Conservation (phyloP, 92 coral and sea anemone genomes). For the Actinernus sp. region DNA sequence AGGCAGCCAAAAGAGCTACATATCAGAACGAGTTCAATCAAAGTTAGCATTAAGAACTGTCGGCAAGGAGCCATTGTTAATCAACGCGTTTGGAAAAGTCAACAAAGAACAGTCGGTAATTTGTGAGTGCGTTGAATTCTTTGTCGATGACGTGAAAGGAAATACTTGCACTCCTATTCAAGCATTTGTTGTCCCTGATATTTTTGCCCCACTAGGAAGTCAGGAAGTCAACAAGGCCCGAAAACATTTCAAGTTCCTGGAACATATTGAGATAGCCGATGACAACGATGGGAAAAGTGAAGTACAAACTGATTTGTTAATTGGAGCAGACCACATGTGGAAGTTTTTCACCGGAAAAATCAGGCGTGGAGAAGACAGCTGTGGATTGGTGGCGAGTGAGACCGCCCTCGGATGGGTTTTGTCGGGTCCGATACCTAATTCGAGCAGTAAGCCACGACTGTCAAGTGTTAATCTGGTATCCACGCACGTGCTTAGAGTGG, state of each 20-base stretch:
- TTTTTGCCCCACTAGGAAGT: constrained; percentile 52
- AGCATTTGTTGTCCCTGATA: constrained; percentile 51
- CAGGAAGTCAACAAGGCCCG: constrained; percentile 51
- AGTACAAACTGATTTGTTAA: constrained; percentile 38
- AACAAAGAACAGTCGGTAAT: constrained; percentile 11
- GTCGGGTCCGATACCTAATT: constrained; percentile 48
- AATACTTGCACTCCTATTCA: constrained; percentile 3
- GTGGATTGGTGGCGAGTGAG: constrained; percentile 55
- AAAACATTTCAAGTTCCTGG: constrained; percentile 15
- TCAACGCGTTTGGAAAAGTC: constrained; percentile 51
- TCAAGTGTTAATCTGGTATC: constrained; percentile 60
- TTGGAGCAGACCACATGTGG: constrained; percentile 59
- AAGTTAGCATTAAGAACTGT: constrained; percentile 22
- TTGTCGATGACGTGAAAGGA: constrained; percentile 20
- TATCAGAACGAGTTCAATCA: constrained; percentile 25
- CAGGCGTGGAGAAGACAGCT: constrained; percentile 46
- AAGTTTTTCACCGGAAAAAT: constrained; percentile 50
- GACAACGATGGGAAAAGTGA: constrained; percentile 31
- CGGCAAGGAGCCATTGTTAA: constrained; percentile 38
- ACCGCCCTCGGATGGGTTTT: constrained; percentile 62
- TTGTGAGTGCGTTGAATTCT: constrained; percentile 28
- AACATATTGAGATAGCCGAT: constrained; percentile 51
- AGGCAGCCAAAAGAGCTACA: constrained; percentile 70
- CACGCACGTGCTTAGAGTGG: constrained; percentile 29
- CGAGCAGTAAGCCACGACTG: constrained; percentile 5